Percentiles rank a stretch among this genome's conserved stretches.
Evolutionary conservation across 2,113 vertebrate species (phyloP).

Genomic region (Myxocyprinus asiaticus): DNA sequence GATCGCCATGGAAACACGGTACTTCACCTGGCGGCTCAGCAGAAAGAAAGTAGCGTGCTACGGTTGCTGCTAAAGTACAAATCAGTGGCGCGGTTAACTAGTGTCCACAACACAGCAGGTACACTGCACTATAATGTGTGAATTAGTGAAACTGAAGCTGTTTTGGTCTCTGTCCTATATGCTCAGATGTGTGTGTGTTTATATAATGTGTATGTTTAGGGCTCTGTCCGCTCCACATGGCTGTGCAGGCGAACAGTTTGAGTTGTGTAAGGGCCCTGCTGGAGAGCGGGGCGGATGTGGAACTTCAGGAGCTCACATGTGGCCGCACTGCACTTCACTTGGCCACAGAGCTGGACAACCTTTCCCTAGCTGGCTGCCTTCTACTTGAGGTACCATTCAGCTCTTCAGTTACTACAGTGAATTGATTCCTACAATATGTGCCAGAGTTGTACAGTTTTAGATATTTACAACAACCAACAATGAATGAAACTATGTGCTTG

Average conservation of each 20-base stretch:
- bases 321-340: slow-evolving; percentile 89
- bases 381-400: slow-evolving; percentile 83
- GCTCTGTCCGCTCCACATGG: slow-evolving; percentile 84
- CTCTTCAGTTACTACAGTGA: no score
- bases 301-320: slow-evolving; percentile 83
- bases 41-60: slow-evolving; percentile 78
- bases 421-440: no score
- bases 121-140: slow-evolving; percentile 38
- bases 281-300: slow-evolving; percentile 74
- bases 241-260: slow-evolving; percentile 82
- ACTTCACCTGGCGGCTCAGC: slow-evolving; percentile 86
- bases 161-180: no score
- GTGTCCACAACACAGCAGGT: slow-evolving; percentile 85
- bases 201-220: slow-evolving; percentile 68
- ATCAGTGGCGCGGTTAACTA: slow-evolving; percentile 66
- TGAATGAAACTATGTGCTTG: no score
- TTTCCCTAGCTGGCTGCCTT: slow-evolving; percentile 90
- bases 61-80: slow-evolving; percentile 74
- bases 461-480: no score
- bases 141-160: no score
- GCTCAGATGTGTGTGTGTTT: not conserved
- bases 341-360: slow-evolving; percentile 84
- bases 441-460: no score
- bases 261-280: slow-evolving; percentile 80
- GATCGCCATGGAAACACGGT: slow-evolving; percentile 90